Percentiles rank a stretch among this genome's conserved stretches.
phyloP scores from a whole-genome alignment of 1,140 invertebrate genomes.

The Cyclargus thomasi region DNA sequence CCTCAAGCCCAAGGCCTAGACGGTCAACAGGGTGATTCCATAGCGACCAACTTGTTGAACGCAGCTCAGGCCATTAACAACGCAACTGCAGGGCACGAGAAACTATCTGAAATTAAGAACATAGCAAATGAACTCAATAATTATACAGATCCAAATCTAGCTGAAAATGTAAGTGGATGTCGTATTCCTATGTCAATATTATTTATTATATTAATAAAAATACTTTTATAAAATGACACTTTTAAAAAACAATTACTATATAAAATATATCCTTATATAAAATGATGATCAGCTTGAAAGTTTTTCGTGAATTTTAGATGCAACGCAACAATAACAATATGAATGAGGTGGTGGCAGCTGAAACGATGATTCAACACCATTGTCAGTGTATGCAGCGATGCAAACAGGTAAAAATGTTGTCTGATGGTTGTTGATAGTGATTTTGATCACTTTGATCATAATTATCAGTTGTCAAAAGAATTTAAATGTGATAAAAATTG shows the following conservation, averaged over 20 bases:
- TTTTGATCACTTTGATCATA: too few relatives aligned
- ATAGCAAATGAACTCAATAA: conserved; percentile 69
- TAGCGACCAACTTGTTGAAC: conserved; percentile 59
- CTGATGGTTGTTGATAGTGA: too few relatives aligned
- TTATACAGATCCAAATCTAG: conserved; percentile 68
- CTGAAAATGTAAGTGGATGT: conserved; percentile 55
- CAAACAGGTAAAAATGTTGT: conserved; percentile 67
- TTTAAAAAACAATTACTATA: too few relatives aligned
- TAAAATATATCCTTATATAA: too few relatives aligned
- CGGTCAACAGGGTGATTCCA: conserved; percentile 58
- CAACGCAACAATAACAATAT: conserved; percentile 61
- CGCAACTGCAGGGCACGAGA: conserved; percentile 64
- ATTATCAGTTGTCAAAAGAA: too few relatives aligned
- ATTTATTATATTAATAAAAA: too few relatives aligned
- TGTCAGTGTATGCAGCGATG: conserved; percentile 70
- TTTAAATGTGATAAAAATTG: too few relatives aligned
- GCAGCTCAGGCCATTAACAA: conserved; percentile 62
- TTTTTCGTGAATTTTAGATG: conserved; percentile 38
- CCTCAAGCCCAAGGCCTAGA: conserved; percentile 34
- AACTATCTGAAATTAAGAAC: conserved; percentile 56
- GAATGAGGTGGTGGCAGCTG: conserved; percentile 60
- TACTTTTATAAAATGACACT: too few relatives aligned
- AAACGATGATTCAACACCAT: conserved; percentile 59
- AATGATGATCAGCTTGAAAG: neutral
- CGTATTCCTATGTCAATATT: too few relatives aligned